Conservation (phyloP, 2,797 vertebrate species). For the Girardinus metallicus region DNA sequence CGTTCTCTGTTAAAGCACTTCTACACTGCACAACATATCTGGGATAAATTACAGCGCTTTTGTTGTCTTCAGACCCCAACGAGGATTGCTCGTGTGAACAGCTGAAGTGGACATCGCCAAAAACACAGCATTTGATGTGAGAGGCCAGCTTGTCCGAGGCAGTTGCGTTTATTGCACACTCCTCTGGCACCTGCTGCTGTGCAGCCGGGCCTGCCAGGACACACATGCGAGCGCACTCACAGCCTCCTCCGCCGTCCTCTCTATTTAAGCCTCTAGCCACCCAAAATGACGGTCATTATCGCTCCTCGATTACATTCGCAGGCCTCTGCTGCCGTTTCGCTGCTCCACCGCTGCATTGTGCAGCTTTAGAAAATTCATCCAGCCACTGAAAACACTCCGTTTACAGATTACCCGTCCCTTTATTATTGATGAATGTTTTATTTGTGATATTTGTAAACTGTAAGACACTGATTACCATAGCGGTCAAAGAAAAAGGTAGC, state of each 20-base stretch:
- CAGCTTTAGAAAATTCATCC: slow-evolving; percentile 20
- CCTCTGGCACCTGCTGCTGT: slow-evolving; percentile 80
- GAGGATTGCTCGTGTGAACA: slow-evolving; percentile 59
- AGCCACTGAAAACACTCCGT: neutral
- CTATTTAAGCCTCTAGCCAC: slow-evolving; percentile 56
- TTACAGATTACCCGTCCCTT: neutral
- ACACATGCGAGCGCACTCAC: slow-evolving; percentile 34
- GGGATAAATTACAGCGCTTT: slow-evolving; percentile 34
- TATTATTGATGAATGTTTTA: neutral
- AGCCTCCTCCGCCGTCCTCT: slow-evolving; percentile 49
- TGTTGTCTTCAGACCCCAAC: slow-evolving; percentile 54
- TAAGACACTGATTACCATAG: neutral
- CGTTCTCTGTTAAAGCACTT: neutral
- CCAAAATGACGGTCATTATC: slow-evolving; percentile 59
- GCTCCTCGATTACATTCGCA: slow-evolving; percentile 59
- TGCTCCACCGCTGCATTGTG: neutral
- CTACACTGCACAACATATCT: slow-evolving; percentile 2
- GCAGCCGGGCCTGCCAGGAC: slow-evolving; percentile 71
- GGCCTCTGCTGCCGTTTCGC: slow-evolving; percentile 47
- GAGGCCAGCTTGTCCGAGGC: slow-evolving; percentile 80
- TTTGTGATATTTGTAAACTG: neutral
- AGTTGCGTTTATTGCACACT: slow-evolving; percentile 82
- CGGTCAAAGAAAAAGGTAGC: too few species aligned
- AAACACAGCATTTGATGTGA: slow-evolving; percentile 78
- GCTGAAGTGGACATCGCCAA: slow-evolving; percentile 73